Evolutionary conservation across 2,797 vertebrate species (phyloP).

Genomic region (Trichosurus vulpecula): DNA sequence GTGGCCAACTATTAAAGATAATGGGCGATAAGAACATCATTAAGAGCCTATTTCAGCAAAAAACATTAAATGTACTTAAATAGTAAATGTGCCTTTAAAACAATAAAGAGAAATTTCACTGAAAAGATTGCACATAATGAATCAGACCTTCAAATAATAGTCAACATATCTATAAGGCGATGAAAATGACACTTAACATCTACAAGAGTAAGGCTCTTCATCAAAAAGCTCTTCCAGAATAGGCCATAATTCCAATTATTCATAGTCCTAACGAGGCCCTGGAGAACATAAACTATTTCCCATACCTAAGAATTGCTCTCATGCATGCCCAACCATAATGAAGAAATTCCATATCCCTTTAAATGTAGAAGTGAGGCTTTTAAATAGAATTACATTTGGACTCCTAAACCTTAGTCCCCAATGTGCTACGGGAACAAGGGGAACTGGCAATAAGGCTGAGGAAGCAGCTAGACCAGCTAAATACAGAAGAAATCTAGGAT

Average conservation of each 20-base stretch:
- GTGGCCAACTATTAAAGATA: background rate
- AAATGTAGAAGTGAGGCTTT: background rate
- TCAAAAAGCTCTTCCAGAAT: background rate
- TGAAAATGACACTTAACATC: background rate
- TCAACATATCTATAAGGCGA: background rate
- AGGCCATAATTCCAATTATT: background rate
- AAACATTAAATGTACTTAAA: background rate
- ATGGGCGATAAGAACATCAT: background rate
- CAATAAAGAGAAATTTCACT: background rate
- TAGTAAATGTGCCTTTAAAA: background rate
- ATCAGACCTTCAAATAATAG: background rate
- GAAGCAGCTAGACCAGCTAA: background rate
- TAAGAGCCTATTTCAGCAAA: background rate
- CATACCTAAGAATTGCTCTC: background rate
- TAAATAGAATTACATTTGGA: background rate
- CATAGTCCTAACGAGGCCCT: background rate
- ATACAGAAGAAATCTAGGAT: background rate
- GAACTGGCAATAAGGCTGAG: background rate
- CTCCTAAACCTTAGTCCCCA: background rate
- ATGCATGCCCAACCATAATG: background rate
- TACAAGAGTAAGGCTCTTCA: background rate
- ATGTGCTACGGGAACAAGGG: background rate
- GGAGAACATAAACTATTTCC: background rate
- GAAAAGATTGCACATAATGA: background rate
- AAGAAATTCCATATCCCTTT: background rate